These are phyloP conservation scores for Synergus itoensis DNA, from an alignment of 2,888 invertebrate species.

Conservation along the genomic window DNA sequence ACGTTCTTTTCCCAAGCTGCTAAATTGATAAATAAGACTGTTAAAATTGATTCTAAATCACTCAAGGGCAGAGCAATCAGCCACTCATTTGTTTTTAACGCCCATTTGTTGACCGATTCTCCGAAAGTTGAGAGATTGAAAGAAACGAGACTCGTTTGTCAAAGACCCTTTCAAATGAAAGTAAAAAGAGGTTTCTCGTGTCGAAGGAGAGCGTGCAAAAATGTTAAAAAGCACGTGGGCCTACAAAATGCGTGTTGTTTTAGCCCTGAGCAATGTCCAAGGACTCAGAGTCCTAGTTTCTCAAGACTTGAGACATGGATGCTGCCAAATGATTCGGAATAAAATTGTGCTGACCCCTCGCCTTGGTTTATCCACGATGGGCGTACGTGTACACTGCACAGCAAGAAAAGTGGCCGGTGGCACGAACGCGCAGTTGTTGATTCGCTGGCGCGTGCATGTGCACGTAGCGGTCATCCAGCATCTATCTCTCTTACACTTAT, in stretches of 20 bases:
- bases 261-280: constrained; percentile 33
- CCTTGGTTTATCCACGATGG: constrained; percentile 31
- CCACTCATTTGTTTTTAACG: background rate
- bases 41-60: background rate
- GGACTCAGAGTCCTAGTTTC: constrained; percentile 39
- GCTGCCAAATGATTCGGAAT: constrained; percentile 35
- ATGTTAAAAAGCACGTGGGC: constrained; percentile 19
- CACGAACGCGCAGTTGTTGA: constrained; percentile 63
- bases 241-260: constrained; percentile 21
- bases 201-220: background rate
- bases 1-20: background rate
- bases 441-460: constrained; percentile 64
- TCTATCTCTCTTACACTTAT: constrained; percentile 46
- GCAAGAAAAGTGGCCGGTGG: constrained; percentile 49
- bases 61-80: background rate
- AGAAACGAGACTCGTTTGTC: constrained; percentile 6
- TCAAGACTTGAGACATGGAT: constrained; percentile 15
- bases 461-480: constrained; percentile 54
- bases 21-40: too few relatives aligned
- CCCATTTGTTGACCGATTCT: background rate
- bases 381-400: constrained; percentile 39
- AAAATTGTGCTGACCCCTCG: constrained; percentile 9
- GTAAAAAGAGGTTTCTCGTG: constrained; percentile 2
- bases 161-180: background rate
- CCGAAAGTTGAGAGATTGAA: background rate